A percentile compares a stretch with the other conserved stretches of the same genome.
Evolutionary conservation across 2,113 vertebrate species (phyloP).

Genomic region (Pangasianodon hypophthalmus): DNA sequence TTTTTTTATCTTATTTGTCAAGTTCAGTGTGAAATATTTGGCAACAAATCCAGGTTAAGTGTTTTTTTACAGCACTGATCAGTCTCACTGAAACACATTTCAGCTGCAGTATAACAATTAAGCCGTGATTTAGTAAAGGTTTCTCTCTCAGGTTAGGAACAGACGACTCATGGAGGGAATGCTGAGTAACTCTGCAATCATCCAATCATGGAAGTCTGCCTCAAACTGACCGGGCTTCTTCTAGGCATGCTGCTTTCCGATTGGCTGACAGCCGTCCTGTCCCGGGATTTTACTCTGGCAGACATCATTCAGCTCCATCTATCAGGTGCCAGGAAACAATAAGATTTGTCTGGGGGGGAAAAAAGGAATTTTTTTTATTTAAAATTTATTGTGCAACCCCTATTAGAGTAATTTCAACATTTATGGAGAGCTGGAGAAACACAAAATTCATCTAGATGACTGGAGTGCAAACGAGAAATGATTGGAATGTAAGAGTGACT

Average conservation of each 20-base stretch:
- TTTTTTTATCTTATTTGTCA: no score
- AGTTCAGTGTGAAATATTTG: no score
- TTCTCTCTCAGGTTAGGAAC: background rate
- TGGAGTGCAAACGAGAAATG: background rate
- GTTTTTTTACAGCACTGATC: background rate
- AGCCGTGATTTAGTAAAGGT: background rate
- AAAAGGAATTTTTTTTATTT: no score
- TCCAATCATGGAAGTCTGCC: background rate
- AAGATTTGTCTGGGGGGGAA: background rate
- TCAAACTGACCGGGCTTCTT: constrained; percentile 3
- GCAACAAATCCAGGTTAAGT: background rate
- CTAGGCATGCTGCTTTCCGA: background rate
- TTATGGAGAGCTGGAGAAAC: background rate
- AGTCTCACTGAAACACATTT: background rate
- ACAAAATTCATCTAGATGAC: background rate
- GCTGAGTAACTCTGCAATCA: background rate
- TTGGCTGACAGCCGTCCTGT: background rate
- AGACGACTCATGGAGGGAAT: background rate
- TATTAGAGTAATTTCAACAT: background rate
- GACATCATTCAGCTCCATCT: background rate
- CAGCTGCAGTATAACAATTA: background rate
- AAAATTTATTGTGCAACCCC: no score
- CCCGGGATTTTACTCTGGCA: background rate
- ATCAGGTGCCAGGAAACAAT: background rate
- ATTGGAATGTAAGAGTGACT: no score